A percentile compares a stretch with the other conserved stretches of the same genome.
Evolutionary conservation across 2,888 invertebrate species (phyloP).

Genomic region (Iselma pallidipennis): DNA sequence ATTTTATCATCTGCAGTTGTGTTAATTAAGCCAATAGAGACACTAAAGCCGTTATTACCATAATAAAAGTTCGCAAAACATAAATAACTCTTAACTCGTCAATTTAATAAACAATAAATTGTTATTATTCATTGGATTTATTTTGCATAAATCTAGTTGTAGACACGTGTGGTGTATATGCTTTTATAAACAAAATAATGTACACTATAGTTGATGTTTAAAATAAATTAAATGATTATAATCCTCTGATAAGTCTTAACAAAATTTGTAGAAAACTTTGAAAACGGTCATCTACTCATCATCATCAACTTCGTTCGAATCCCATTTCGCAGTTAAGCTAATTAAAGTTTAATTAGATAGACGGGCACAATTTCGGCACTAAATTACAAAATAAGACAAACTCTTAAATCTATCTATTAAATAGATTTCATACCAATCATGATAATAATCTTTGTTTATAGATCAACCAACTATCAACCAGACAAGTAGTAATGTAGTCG

Average conservation of each 20-base stretch:
- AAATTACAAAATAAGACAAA: not conserved
- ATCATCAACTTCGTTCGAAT: conserved; percentile 1
- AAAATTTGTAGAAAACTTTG: no score
- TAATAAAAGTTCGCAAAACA: conserved; percentile 32
- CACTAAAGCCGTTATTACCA: conserved; percentile 39
- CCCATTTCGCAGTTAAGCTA: not conserved
- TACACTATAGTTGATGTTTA: no score
- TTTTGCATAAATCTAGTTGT: not conserved
- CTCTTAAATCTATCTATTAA: not conserved
- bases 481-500: conserved; percentile 91
- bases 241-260: no score
- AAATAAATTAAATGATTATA: no score
- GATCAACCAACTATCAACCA: conserved; percentile 94
- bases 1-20: conserved; percentile 41
- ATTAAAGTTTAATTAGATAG: not conserved
- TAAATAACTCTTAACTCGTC: conserved; percentile 35
- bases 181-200: no score
- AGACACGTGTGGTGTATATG: not conserved
- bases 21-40: conserved; percentile 47
- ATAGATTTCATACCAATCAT: not conserved
- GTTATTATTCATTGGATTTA: conserved; percentile 9
- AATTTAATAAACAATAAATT: conserved; percentile 29
- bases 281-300: no score
- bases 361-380: not conserved
- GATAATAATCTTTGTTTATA: conserved; percentile 50